Percentiles rank a stretch among this genome's conserved stretches.
phyloP scores from a whole-genome alignment of 1,140 invertebrate genomes.

The Telenomus remus region DNA sequence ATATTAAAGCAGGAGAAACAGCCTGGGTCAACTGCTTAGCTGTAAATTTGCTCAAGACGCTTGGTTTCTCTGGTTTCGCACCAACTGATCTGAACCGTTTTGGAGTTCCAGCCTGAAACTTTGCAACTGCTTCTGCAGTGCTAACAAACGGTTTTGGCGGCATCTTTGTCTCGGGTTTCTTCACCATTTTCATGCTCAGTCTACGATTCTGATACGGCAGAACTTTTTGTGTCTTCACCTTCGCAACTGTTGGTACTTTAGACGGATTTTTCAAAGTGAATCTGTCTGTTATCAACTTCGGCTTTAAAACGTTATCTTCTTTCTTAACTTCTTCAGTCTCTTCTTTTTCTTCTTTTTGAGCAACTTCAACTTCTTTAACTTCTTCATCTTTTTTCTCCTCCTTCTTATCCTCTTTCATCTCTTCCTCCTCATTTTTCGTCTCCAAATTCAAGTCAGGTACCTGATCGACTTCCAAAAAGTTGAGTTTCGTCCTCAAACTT shows the following conservation, averaged over 20 bases:
- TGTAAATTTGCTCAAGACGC: slow-evolving; percentile 43
- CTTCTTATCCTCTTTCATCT: no score
- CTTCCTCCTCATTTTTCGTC: no score
- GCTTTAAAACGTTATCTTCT: slow-evolving; percentile 15
- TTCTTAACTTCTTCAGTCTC: slow-evolving; percentile 1
- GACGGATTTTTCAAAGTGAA: slow-evolving; percentile 16
- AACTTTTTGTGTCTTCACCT: slow-evolving; percentile 22
- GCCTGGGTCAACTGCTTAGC: slow-evolving; percentile 67
- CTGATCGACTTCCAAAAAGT: slow-evolving; percentile 15
- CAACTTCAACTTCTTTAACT: slow-evolving; percentile 2
- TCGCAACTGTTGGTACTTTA: neutral
- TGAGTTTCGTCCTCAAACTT: slow-evolving; percentile 19
- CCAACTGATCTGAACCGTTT: slow-evolving; percentile 67
- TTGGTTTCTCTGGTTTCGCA: slow-evolving; percentile 57
- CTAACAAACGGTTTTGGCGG: slow-evolving; percentile 66
- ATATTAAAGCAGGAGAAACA: slow-evolving; percentile 68
- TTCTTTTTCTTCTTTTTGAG: neutral
- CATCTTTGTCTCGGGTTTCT: slow-evolving; percentile 7
- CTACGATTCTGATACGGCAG: slow-evolving; percentile 32
- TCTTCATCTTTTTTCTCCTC: slow-evolving; percentile 3
- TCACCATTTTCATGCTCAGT: slow-evolving; percentile 19
- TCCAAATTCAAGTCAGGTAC: no score
- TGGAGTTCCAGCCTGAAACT: slow-evolving; percentile 73
- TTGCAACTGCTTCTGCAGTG: slow-evolving; percentile 71
- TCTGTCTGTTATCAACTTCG: slow-evolving; percentile 7